Evolutionary conservation across 2,888 invertebrate genomes (phyloP), one percentile per base, ranked within the genome.

Genomic region (Pristionchus maxplancki): DNA sequence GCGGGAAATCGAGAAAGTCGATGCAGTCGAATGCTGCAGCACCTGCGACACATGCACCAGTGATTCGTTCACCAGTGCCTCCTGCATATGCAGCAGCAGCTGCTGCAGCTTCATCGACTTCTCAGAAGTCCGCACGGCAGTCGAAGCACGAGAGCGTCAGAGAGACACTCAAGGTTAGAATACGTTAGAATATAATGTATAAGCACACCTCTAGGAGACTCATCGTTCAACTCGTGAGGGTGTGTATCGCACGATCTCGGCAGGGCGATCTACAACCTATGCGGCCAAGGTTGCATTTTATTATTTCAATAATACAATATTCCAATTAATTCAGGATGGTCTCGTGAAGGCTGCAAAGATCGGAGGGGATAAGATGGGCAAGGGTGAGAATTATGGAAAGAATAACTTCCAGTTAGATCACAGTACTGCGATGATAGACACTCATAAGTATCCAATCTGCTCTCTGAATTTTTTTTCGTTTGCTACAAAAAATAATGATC

Each of bases 311-410:
- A n/a, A n/a, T n/a, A n/a, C 11, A 37, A 20, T 40, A n/a, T n/a
- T 4, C n/a, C 9, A 17, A 20, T 71, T 37, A 71, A 37, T 71
- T 9, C 20, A 71, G 71, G 78, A 78, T 4, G 78, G 78, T 28
- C 24, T 78, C 44, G 48, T 78, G 24, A 15, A 44, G 44, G 78
- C 44, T 44, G 78, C 44, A 28, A 44, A 78, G 78, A 78, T 78
- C 15, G 78, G 78, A 11, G 78, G 78, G 28, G 17, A 24, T 15
- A 78, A 78, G 78, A 78, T 78, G 8, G 78, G 78, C n/a, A 48
- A 11, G 28, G 44, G 78, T 78, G 44, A 48, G 58, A 50, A 50
- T 50, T 50, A 50, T 50, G 50, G 50, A 17, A 50, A n/a, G n/a
- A n/a, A n/a, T n/a, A n/a, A n/a, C n/a, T n/a, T n/a, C n/a, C n/a